Evolutionary conservation across 2,113 vertebrate species (phyloP), one percentile per base, ranked within the genome.

Genomic region (Clarias macrocephalus): DNA sequence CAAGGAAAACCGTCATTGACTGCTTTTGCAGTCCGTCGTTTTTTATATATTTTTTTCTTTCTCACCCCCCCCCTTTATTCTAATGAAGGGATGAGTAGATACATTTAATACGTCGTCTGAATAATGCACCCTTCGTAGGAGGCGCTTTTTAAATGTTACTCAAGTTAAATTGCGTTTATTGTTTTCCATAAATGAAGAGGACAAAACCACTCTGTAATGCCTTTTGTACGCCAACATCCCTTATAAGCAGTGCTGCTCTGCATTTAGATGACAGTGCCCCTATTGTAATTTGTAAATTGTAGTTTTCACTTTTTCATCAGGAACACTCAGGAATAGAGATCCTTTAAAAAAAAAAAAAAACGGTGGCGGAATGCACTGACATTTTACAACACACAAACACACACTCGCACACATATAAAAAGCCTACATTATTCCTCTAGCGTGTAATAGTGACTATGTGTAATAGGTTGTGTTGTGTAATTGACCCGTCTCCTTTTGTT

Each of bases 51-150:
- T 96, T 95, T 95, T 80, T 81, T 81, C 60, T 79, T 79, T 13
- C 3, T 1, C 9, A 5, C 18, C 23, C 42, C n/a, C 54, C 5
- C 13, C 33, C 77, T 86, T 86, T 86, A 88, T 90, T 88, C 95
- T 97, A 97, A 97, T 97, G 97, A 98, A 96, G 96, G 96, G 96
- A 97, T 95, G 95, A 96, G 94, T 92, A 97, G 97, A 97, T 97
- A 96, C 95, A 96, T 97, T 97, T 96, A 98, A 97, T 97, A 95
- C 92, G 93, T 95, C 95, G 91, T 91, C 93, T 85, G 95, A 90
- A 94, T 95, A 96, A 96, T 95, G 93, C 95, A 93, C 83, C 54
- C 95, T 95, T 94, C 94, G 96, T 94, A 95, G 94, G 96, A 96
- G 96, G 95, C 96, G 93, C 94, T 92, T 94, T 95, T 92, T 93